phyloP scores from a whole-genome alignment of 2,888 invertebrate genomes.

The Oscheius sp. region DNA sequence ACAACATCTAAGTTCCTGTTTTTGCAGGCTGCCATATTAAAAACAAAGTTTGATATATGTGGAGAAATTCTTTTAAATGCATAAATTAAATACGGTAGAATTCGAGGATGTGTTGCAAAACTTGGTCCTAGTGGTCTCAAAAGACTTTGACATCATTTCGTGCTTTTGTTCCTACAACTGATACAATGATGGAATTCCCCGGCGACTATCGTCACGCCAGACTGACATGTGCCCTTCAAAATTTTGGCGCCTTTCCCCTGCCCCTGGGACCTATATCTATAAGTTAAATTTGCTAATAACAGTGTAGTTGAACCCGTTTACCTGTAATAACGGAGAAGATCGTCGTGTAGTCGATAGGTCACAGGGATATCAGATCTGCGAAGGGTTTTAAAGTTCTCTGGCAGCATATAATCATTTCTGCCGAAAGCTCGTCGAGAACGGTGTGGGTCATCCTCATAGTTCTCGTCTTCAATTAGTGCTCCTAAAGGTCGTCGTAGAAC shows the following conservation, averaged over 20 bases:
- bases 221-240: constrained; percentile 36
- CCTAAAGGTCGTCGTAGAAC: constrained; percentile 2
- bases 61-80: neutral
- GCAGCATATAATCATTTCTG: constrained; percentile 65
- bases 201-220: constrained; percentile 29
- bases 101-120: too few species aligned
- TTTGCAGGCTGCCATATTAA: too few species aligned
- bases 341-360: constrained; percentile 70
- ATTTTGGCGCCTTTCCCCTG: constrained; percentile 25
- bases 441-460: constrained; percentile 18
- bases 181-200: constrained; percentile 36
- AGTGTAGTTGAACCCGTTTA: constrained; percentile 10
- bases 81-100: too few species aligned
- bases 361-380: constrained; percentile 70
- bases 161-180: constrained; percentile 29
- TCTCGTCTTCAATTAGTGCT: constrained; percentile 4
- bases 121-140: too few species aligned
- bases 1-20: too few species aligned
- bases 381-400: constrained; percentile 66
- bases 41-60: neutral
- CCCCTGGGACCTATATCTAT: constrained; percentile 18
- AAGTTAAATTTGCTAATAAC: constrained; percentile 29
- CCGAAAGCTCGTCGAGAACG: constrained; percentile 57
- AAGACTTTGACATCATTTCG: too few species aligned
- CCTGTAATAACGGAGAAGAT: constrained; percentile 67